A percentile compares a stretch with the other conserved stretches of the same genome.
Evolutionary conservation across 30 jellyfish, hydroid and myxozoan species (phyloP).

Genomic region (Haliclystus octoradiatus): DNA sequence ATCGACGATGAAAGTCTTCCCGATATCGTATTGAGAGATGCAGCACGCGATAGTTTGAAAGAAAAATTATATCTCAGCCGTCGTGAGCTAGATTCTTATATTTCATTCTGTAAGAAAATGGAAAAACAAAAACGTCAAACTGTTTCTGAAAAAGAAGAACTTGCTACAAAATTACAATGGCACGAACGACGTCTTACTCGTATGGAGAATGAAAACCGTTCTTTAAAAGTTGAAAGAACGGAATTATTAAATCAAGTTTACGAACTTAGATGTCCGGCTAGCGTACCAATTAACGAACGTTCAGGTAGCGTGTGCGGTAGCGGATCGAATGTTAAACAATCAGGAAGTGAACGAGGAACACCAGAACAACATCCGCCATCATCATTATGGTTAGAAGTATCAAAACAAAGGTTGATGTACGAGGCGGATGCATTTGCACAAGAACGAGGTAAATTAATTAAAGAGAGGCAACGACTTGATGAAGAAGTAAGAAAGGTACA

Average conservation of each 20-base stretch:
- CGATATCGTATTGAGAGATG: constrained; percentile 41
- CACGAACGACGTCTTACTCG: constrained; percentile 69
- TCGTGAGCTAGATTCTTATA: constrained; percentile 92
- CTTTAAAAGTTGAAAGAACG: constrained; percentile 78
- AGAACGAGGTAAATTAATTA: constrained; percentile 76
- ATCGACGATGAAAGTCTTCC: constrained; percentile 12
- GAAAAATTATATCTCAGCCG: constrained; percentile 78
- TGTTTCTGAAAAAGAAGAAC: constrained; percentile 88
- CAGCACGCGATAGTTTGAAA: constrained; percentile 72
- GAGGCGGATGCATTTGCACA: constrained; percentile 98
- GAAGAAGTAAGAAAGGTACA: constrained; percentile 92
- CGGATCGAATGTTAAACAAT: not conserved
- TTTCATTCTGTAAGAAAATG: constrained; percentile 88
- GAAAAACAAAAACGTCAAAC: constrained; percentile 94
- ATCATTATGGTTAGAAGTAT: constrained; percentile 45
- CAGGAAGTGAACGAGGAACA: not conserved
- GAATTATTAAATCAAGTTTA: constrained; percentile 75
- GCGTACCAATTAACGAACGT: constrained; percentile 50
- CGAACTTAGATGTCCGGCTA: constrained; percentile 75
- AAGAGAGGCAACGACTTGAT: constrained; percentile 90
- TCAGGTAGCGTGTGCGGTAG: constrained; percentile 18
- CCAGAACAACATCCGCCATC: constrained; percentile 26
- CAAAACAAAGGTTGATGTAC: constrained; percentile 69
- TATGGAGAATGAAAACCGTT: constrained; percentile 74
- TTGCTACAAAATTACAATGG: constrained; percentile 89